Conservation (phyloP, 2,888 invertebrate genomes). For the Ennomos fuscantarius region DNA sequence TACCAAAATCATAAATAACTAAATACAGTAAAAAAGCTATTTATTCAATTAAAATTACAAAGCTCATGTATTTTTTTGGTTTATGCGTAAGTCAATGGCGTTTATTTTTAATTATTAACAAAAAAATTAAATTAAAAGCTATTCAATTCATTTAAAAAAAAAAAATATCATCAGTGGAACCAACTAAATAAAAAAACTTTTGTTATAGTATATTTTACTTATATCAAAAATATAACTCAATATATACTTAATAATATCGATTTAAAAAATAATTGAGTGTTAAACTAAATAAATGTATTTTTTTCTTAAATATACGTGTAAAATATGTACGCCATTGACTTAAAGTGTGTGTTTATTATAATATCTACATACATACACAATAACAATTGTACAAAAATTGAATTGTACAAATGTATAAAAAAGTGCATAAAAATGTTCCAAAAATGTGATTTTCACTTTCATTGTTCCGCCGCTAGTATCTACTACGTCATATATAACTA, state of each 20-base stretch:
- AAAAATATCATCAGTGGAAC: too few species aligned
- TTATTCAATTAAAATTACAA: constrained; percentile 63
- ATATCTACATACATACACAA: constrained; percentile 63
- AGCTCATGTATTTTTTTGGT: constrained; percentile 64
- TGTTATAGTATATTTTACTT: too few species aligned
- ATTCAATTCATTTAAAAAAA: too few species aligned
- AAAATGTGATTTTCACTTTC: constrained; percentile 74
- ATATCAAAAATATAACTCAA: too few species aligned
- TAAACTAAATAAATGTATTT: too few species aligned
- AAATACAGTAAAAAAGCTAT: constrained; percentile 66
- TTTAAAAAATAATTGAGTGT: too few species aligned
- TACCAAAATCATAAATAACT: constrained; percentile 43
- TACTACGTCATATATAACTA: constrained; percentile 34
- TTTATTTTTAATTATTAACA: constrained; percentile 2
- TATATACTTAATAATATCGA: too few species aligned
- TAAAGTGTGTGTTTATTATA: constrained; percentile 36
- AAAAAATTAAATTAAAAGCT: too few species aligned
- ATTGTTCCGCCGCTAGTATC: constrained; percentile 55
- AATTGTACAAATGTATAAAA: constrained; percentile 81
- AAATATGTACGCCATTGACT: constrained; percentile 38
- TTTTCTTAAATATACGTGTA: too few species aligned
- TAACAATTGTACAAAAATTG: constrained; percentile 72
- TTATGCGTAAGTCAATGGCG: constrained; percentile 34
- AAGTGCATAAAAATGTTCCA: constrained; percentile 82
- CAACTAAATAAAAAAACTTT: too few species aligned